Conservation (phyloP, 1,140 invertebrate genomes). For the Atta colombica region DNA sequence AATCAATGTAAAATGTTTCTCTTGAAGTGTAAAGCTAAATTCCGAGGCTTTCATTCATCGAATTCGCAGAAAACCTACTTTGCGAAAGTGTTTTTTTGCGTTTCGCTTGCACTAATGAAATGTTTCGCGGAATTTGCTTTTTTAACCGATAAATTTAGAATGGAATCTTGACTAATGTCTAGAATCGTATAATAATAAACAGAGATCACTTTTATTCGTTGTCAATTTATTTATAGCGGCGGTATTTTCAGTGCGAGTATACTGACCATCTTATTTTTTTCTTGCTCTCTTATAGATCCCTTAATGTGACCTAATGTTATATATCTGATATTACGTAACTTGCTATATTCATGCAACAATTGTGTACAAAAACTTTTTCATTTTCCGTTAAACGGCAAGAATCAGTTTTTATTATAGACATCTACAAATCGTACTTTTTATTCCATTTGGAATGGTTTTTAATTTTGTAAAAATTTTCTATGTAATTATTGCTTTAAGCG, state of each 20-base stretch:
- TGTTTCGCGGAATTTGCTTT: constrained; percentile 56
- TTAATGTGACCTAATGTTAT: neutral
- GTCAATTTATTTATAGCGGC: neutral
- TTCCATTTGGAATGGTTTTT: neutral
- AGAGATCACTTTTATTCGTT: constrained; percentile 32
- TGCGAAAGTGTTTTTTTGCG: constrained; percentile 21
- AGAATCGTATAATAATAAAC: constrained; percentile 46
- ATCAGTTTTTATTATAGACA: neutral
- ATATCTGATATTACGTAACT: constrained; percentile 2
- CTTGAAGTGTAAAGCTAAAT: constrained; percentile 15
- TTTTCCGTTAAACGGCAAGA: neutral
- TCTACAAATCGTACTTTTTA: neutral
- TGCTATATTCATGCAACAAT: neutral
- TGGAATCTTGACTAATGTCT: constrained; percentile 15
- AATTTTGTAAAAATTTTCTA: neutral
- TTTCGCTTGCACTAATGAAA: neutral
- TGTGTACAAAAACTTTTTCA: neutral
- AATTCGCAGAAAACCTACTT: constrained; percentile 32
- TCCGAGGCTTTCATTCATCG: constrained; percentile 24
- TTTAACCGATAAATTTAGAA: constrained; percentile 45
- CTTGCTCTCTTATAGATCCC: neutral
- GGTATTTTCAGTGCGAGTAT: constrained; percentile 20
- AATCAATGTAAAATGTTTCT: constrained; percentile 44
- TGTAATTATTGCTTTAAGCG: neutral
- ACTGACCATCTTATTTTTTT: neutral